phyloP scores from a whole-genome alignment of 2,888 invertebrate species.

The Operophtera brumata region DNA sequence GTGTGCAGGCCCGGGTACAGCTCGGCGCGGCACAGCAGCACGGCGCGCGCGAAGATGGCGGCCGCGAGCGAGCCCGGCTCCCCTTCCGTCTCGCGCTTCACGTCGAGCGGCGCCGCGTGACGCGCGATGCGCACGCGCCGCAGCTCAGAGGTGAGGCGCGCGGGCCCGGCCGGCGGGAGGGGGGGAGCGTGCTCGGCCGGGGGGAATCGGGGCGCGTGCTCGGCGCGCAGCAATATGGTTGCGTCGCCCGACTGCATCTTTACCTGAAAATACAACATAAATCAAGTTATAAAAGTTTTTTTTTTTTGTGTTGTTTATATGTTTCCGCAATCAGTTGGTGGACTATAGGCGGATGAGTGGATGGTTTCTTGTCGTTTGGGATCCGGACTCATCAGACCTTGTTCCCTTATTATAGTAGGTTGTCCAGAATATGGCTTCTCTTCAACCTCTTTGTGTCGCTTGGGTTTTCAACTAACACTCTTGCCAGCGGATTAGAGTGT shows the following conservation, averaged over 20 bases:
- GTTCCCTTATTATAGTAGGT: too few relatives aligned
- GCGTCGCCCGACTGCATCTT: conserved; percentile 56
- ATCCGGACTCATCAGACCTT: too few relatives aligned
- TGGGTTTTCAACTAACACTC: too few relatives aligned
- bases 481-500: too few relatives aligned
- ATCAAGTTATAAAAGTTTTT: too few relatives aligned
- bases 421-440: too few relatives aligned
- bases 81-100: conserved; percentile 7
- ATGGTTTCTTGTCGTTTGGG: too few relatives aligned
- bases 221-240: conserved; percentile 59
- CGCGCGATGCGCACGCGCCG: conserved; percentile 40
- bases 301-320: too few relatives aligned
- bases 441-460: too few relatives aligned
- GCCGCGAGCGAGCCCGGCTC: conserved; percentile 55
- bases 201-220: conserved; percentile 54
- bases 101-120: conserved; percentile 23
- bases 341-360: too few relatives aligned
- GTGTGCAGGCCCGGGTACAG: conserved; percentile 82
- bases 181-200: conserved; percentile 54
- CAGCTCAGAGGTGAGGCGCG: conserved; percentile 34
- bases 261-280: conserved; percentile 45
- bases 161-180: conserved; percentile 13
- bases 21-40: conserved; percentile 69
- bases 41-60: conserved; percentile 70
- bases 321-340: too few relatives aligned